phyloP scores from a whole-genome alignment of 2,888 invertebrate genomes.

The Scaptomyza parva region DNA sequence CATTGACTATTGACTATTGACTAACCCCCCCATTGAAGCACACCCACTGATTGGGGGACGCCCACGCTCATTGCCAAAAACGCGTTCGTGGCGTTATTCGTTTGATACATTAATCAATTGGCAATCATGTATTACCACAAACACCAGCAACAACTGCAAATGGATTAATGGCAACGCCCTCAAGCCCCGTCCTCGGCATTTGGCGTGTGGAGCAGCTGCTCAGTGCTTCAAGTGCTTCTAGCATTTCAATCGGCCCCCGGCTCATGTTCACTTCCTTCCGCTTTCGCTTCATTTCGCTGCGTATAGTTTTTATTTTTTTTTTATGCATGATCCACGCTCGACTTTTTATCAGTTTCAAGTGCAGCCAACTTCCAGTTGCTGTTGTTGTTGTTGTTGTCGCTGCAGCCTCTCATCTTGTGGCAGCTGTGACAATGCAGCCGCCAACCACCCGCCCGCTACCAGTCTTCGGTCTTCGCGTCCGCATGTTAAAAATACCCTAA shows the following conservation, averaged over 20 bases:
- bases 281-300: slow-evolving; percentile 44
- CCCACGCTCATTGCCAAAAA: slow-evolving; percentile 43
- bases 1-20: no score
- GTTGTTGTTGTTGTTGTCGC: slow-evolving; percentile 7
- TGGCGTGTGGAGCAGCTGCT: slow-evolving; percentile 20
- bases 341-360: slow-evolving; percentile 67
- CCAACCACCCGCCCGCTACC: slow-evolving; percentile 4
- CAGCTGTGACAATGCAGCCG: slow-evolving; percentile 48
- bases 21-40: neutral
- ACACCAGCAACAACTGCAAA: slow-evolving; percentile 12
- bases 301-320: slow-evolving; percentile 11
- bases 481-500: slow-evolving; percentile 68
- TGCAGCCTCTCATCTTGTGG: slow-evolving; percentile 17
- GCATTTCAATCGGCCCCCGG: slow-evolving; percentile 18
- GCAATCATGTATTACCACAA: slow-evolving; percentile 52
- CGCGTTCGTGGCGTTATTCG: slow-evolving; percentile 40
- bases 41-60: slow-evolving; percentile 18
- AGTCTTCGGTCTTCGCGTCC: slow-evolving; percentile 17
- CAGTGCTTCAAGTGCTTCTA: slow-evolving; percentile 28
- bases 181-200: neutral
- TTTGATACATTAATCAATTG: slow-evolving; percentile 69
- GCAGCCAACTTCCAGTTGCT: slow-evolving; percentile 31
- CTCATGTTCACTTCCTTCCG: slow-evolving; percentile 71
- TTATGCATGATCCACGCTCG: slow-evolving; percentile 23
- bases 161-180: slow-evolving; percentile 47